phyloP scores from a whole-genome alignment of 2,113 vertebrate species.

The Symphodus melops region DNA sequence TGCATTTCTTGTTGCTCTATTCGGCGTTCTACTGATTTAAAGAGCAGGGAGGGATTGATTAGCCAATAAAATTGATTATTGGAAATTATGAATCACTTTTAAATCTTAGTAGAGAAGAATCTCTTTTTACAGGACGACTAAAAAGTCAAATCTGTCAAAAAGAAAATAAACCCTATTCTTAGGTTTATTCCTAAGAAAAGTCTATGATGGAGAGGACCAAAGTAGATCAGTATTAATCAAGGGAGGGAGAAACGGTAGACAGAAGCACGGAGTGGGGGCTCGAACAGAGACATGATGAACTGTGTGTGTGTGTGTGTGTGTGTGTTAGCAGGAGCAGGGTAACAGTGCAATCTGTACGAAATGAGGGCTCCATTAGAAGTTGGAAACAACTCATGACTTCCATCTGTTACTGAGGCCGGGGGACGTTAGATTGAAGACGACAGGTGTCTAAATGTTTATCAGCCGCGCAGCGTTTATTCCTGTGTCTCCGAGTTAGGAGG shows the following conservation, averaged over 20 bases:
- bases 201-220: too few relatives aligned
- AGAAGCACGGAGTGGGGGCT: slow-evolving; percentile 40
- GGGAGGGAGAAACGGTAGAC: slow-evolving; percentile 1
- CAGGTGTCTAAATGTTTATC: slow-evolving; percentile 87
- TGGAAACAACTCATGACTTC: slow-evolving; percentile 71
- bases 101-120: too few relatives aligned
- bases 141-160: too few relatives aligned
- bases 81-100: too few relatives aligned
- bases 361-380: slow-evolving; percentile 77
- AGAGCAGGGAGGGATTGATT: too few relatives aligned
- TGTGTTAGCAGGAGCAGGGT: slow-evolving; percentile 28
- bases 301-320: slow-evolving; percentile 23
- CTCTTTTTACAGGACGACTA: too few relatives aligned
- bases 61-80: too few relatives aligned
- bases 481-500: slow-evolving; percentile 71
- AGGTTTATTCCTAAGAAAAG: too few relatives aligned
- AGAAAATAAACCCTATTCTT: too few relatives aligned
- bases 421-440: slow-evolving; percentile 78
- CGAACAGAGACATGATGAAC: slow-evolving; percentile 40
- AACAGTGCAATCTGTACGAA: slow-evolving; percentile 74
- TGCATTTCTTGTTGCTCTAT: too few relatives aligned
- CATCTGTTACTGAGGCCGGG: slow-evolving; percentile 77
- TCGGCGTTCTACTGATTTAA: too few relatives aligned
- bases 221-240: too few relatives aligned
- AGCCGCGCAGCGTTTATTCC: slow-evolving; percentile 78